Evolutionary conservation across 2,888 invertebrate species (phyloP), one percentile per base, ranked within the genome.

Genomic region (Temnothorax rugatulus): DNA sequence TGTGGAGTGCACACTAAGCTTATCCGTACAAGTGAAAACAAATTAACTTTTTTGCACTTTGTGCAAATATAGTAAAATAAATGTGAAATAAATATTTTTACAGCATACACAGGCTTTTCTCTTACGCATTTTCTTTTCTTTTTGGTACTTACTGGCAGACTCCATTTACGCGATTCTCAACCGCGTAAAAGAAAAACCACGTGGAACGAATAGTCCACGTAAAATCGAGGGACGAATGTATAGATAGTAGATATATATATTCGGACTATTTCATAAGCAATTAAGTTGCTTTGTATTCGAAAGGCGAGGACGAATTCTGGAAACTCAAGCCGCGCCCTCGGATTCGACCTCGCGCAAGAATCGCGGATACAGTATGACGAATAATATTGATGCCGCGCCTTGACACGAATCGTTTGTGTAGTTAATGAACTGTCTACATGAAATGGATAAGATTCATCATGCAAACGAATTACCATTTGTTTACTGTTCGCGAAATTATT

Each of bases 341-440:
- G 9, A 54, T 52, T 63, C 13, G 63, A 29, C 82, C 82, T 82
- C 11, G 82, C 7, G 13, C n/a, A 63, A 75, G n/a, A 52, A 82
- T 74, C 52, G 41, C 61, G 29, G 50, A 75, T 75, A 75, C 21
- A 25, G 38, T 75, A 63, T 75, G 66, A 82, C 52, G 52, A 66
- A 83, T 83, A 79, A 75, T 75, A 75, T 75, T 57, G 59, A 52
- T 38, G 57, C 15, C 76, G 18, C 13, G 5, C 87, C 87, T 87
- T 87, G 87, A 87, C 87, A 87, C 76, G 71, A 41, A 76, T 87
- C 76, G 47, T 63, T 82, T 41, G 64, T 25, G 13, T 52, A 52
- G 52, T 52, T 79, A 52, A 59, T 47, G 69, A 1, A 34, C 21
- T 41, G 8, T 18, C 34, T 64, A 50, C 25, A n/a, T 29, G 3